These are phyloP conservation scores for Craniophora ligustri DNA, from an alignment of 2,888 invertebrate genomes.

Conservation along the genomic window DNA sequence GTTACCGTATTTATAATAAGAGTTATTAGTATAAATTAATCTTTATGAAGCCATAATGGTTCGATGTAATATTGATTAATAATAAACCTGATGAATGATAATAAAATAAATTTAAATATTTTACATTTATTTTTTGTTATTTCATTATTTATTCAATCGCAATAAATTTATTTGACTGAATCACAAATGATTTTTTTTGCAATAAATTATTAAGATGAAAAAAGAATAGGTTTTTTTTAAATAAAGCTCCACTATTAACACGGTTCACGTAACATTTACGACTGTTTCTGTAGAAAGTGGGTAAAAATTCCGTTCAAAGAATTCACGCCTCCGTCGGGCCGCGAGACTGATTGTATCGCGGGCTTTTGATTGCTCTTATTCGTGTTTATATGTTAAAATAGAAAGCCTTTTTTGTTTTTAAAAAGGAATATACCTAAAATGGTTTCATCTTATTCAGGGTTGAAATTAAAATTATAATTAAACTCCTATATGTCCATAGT, in stretches of 20 bases:
- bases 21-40: conserved; percentile 51
- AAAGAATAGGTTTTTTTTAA: conserved; percentile 24
- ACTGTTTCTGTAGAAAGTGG: conserved; percentile 55
- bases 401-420: conserved; percentile 32
- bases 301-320: conserved; percentile 51
- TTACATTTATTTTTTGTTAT: conserved; percentile 25
- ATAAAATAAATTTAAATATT: conserved; percentile 16
- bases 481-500: not conserved
- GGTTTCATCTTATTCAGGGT: not conserved
- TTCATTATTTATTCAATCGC: conserved; percentile 14
- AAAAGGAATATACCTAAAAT: not conserved
- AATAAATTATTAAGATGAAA: conserved; percentile 40
- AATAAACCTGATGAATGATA: conserved; percentile 41
- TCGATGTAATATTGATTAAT: conserved; percentile 49
- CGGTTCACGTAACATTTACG: conserved; percentile 51
- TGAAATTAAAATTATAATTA: not conserved
- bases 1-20: conserved; percentile 45
- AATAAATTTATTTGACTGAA: conserved; percentile 3
- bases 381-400: conserved; percentile 51
- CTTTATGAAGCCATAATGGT: conserved; percentile 47
- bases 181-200: conserved; percentile 7
- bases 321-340: conserved; percentile 53
- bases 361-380: conserved; percentile 45
- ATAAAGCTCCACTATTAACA: conserved; percentile 42
- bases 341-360: conserved; percentile 46